phyloP scores from a whole-genome alignment of 2,113 vertebrate genomes.

The Donacobius atricapilla region DNA sequence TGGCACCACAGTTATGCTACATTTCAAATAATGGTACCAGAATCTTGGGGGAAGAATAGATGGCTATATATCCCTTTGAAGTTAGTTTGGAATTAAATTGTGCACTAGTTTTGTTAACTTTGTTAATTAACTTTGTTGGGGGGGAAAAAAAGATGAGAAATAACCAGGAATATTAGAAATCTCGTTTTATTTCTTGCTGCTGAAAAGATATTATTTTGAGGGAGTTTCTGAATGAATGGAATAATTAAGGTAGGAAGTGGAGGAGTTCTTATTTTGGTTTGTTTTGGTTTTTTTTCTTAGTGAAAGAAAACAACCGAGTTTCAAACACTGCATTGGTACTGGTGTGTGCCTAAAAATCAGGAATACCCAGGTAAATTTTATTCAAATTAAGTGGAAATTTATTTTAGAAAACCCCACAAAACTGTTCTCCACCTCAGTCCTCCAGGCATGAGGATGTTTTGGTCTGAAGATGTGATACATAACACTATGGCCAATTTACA shows the following conservation, averaged over 20 bases:
- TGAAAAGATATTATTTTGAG: not conserved
- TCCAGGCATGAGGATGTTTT: not conserved
- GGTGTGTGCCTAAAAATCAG: not conserved
- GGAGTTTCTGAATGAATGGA: not conserved
- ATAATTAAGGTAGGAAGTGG: not conserved
- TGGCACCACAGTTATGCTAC: not conserved
- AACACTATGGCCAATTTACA: not conserved
- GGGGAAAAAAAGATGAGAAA: constrained; percentile 9
- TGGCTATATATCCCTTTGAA: constrained; percentile 4
- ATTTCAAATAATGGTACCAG: not conserved
- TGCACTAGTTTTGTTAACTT: no score
- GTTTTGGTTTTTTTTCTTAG: not conserved
- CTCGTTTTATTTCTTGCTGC: not conserved
- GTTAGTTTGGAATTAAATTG: constrained; percentile 14
- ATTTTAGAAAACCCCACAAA: rapidly evolving
- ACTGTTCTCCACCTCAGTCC: not conserved
- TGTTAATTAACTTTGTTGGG: constrained; percentile 42
- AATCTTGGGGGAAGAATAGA: not conserved
- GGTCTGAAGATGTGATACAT: not conserved
- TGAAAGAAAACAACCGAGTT: not conserved
- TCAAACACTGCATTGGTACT: not conserved
- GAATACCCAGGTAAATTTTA: not conserved
- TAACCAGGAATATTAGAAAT: not conserved
- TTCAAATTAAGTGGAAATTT: not conserved
- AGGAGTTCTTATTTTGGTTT: not conserved